Conservation (phyloP, 1,140 invertebrate species). For the Akabosia matsudoensis region DNA sequence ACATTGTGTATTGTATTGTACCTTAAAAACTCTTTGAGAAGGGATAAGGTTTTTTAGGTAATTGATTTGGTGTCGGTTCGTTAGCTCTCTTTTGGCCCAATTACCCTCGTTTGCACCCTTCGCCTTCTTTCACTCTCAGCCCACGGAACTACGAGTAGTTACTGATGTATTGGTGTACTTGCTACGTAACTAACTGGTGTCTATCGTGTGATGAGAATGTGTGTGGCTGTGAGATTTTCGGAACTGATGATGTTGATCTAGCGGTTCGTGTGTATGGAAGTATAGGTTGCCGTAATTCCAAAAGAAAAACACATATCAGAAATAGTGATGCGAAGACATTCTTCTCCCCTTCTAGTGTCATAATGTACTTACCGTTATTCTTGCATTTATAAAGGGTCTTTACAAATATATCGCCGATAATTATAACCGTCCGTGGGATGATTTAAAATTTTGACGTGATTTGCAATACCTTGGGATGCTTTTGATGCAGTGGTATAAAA, state of each 20-base stretch:
- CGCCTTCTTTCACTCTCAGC: slow-evolving; percentile 34
- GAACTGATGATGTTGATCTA: background rate
- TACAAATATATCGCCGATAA: no score
- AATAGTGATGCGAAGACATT: background rate
- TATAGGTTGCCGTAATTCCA: background rate
- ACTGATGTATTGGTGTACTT: background rate
- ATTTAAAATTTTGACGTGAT: no score
- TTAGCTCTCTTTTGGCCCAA: slow-evolving; percentile 48
- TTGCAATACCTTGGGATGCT: no score
- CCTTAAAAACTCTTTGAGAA: background rate
- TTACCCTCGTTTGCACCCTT: slow-evolving; percentile 47
- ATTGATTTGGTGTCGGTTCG: slow-evolving; percentile 48
- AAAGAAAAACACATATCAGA: background rate
- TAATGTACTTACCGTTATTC: no score
- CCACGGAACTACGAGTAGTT: slow-evolving; percentile 11
- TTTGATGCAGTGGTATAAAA: no score
- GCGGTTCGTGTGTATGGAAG: background rate
- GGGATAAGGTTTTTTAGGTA: slow-evolving; percentile 45
- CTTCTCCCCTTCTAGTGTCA: no score
- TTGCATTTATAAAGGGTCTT: no score
- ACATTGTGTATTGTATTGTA: background rate
- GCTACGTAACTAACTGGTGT: background rate
- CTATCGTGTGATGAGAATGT: background rate
- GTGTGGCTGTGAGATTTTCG: background rate
- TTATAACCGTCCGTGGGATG: no score